Base-by-base conservation (phyloP, 2,888 invertebrate genomes). In the Bellardia bayeri region DNA sequence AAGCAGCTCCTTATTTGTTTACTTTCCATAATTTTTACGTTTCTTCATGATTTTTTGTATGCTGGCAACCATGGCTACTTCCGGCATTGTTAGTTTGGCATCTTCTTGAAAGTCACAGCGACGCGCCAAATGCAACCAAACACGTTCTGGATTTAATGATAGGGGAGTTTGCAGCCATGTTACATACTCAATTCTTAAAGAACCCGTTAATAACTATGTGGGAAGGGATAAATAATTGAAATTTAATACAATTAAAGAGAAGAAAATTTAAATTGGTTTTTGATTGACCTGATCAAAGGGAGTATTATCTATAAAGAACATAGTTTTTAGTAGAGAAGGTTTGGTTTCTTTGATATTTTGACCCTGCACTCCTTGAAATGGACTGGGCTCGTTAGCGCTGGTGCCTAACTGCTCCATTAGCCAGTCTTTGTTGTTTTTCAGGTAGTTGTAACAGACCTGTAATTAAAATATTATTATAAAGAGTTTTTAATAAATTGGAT, bases 261-360 rank as follows among this genome's bases (percentile, higher is more conserved):
- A 23, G 23, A 23, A 23, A 33, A 64, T 49, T 81, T 81, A 42
- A 58, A 61, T 66, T 54, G 14, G 42, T 40, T 40, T 68, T 80
- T 11, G n/a, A 14, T 13, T 58, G 78, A 97, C 97, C 95, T 97
- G 96, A 94, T 97, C 97, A 91, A 97, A 97, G 0, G 96, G 95
- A 23, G 94, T 94, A 86, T 95, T 94, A 13, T 97, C 97, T 83
- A 97, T 97, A 91, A 96, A 96, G 91, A 97, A 97, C 97, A 97
- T 97, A 8, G 95, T 95, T 91, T 96, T 96, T 0, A 97, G 93
- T 13, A 97, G 93, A 0, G 96, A 95, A 0, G 95, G 94, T 58
- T 92, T 91, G 14, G 90, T 90, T 87, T 93, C 92, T 66, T 90
- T 90, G 3, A 93, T 92, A 74, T 92, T 93, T 89, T 94, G 94